Evolutionary conservation across 2,797 vertebrate genomes (phyloP).

Genomic region (Distichodus sexfasciatus): DNA sequence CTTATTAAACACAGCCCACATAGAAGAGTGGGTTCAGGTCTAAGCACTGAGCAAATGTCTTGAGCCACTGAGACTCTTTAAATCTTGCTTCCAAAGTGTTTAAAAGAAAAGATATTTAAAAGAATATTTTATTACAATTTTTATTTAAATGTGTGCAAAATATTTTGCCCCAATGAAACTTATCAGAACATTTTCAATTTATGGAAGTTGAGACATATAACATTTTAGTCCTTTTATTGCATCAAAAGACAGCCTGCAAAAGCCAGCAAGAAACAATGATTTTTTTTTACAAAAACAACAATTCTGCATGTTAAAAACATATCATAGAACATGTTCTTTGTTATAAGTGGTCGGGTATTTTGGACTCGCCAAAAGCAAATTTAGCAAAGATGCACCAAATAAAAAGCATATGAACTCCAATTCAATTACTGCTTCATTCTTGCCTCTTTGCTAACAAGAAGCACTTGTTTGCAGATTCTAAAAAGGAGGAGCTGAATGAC

Average conservation of each 20-base stretch:
- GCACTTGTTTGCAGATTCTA: constrained; percentile 61
- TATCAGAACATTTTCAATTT: background rate
- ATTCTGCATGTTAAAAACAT: background rate
- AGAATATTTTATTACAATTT: too few species aligned
- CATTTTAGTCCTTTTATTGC: too few species aligned
- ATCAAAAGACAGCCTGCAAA: background rate
- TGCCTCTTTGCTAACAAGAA: constrained; percentile 60
- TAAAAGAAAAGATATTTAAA: too few species aligned
- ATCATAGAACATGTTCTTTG: constrained; percentile 51
- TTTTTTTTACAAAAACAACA: too few species aligned
- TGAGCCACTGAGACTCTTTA: too few species aligned
- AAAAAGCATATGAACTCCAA: constrained; percentile 68
- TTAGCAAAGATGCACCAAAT: constrained; percentile 56
- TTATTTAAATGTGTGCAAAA: too few species aligned
- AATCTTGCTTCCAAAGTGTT: too few species aligned
- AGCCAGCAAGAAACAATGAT: background rate
- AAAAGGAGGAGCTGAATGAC: constrained; percentile 44
- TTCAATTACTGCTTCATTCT: constrained; percentile 65
- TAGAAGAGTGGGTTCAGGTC: background rate
- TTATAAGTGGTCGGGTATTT: constrained; percentile 45
- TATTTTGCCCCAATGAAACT: background rate
- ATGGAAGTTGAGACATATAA: background rate
- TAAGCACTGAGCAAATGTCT: too few species aligned
- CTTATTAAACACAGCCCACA: background rate
- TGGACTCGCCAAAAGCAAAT: constrained; percentile 57